Conservation (phyloP, 2,113 vertebrate genomes). For the Nyctibius bracteatus region DNA sequence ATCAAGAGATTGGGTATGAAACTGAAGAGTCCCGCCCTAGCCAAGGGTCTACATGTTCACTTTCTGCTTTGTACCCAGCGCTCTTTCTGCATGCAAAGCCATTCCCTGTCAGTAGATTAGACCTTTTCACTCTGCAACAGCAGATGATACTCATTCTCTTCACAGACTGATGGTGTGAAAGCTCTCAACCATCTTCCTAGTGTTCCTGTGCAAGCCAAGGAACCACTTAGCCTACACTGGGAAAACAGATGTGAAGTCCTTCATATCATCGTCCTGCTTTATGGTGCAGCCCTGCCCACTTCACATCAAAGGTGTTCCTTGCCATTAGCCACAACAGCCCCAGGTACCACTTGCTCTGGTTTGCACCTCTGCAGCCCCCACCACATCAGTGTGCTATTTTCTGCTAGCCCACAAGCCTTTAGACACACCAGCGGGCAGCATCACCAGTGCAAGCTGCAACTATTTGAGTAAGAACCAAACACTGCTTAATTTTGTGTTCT, state of each 20-base stretch:
- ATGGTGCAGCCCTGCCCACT: neutral
- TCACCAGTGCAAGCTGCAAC: neutral
- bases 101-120: neutral
- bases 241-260: neutral
- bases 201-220: neutral
- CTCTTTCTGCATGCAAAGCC: neutral
- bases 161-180: neutral
- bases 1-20: neutral
- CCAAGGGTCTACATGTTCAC: neutral
- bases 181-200: neutral
- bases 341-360: neutral
- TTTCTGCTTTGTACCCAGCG: neutral
- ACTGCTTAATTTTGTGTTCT: neutral
- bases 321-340: neutral
- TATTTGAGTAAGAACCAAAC: neutral
- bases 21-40: neutral
- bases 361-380: neutral
- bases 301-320: neutral
- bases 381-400: neutral
- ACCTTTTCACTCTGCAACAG: neutral
- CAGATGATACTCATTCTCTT: neutral
- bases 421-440: neutral
- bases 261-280: neutral
- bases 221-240: neutral
- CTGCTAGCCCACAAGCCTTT: neutral